Conservation (phyloP, 2,888 invertebrate species). For the Oithona nana region DNA sequence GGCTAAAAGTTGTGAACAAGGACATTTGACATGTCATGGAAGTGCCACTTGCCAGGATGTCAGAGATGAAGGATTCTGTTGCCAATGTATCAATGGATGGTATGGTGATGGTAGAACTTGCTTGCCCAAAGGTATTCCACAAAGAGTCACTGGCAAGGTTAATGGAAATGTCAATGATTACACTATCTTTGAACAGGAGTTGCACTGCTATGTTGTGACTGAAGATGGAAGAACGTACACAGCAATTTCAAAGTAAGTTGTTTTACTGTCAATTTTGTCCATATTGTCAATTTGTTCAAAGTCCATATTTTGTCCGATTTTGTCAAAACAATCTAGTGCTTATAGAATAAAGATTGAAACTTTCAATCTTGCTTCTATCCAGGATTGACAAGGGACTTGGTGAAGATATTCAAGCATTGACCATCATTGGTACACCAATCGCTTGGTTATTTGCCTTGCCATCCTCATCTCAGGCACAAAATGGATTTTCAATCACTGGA, state of each 20-base stretch:
- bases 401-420: conserved; percentile 57
- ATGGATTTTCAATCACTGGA: conserved; percentile 78
- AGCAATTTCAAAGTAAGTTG: conserved; percentile 40
- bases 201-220: conserved; percentile 80
- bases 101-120: conserved; percentile 87
- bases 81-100: conserved; percentile 54
- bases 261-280: neutral
- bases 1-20: neutral
- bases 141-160: conserved; percentile 74
- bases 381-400: conserved; percentile 35
- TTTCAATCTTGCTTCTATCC: neutral
- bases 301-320: too few relatives aligned
- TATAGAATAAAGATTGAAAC: too few relatives aligned
- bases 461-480: conserved; percentile 46
- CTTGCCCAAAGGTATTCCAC: conserved; percentile 52
- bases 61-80: conserved; percentile 68
- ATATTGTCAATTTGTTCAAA: neutral
- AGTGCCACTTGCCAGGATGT: conserved; percentile 65
- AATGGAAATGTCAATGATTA: conserved; percentile 60
- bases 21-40: conserved; percentile 55
- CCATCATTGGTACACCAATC: conserved; percentile 60
- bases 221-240: conserved; percentile 71
- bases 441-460: conserved; percentile 80
- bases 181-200: conserved; percentile 48
- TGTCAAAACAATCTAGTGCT: too few relatives aligned